Evolutionary conservation across 2,888 invertebrate genomes (phyloP).

Genomic region (Nasonovia ribisnigri): DNA sequence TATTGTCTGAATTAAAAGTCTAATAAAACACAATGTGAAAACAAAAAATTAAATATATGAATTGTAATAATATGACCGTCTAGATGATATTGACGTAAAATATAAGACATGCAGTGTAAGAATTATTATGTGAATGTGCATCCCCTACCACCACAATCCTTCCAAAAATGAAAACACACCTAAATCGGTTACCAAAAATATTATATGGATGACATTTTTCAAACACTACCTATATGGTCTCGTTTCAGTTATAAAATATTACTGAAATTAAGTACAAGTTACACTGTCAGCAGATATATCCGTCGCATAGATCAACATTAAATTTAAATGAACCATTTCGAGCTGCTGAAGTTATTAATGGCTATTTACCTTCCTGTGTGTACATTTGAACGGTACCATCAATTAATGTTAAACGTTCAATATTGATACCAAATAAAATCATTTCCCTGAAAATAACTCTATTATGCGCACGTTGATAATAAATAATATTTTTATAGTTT

Average conservation of each 20-base stretch:
- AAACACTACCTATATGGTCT: neutral
- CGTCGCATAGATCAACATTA: neutral
- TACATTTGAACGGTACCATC: neutral
- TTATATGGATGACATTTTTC: neutral
- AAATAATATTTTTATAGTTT: neutral
- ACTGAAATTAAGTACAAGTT: neutral
- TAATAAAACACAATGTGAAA: no score
- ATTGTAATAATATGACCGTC: no score
- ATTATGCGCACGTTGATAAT: neutral
- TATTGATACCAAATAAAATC: neutral
- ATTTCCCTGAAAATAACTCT: neutral
- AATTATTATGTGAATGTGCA: neutral
- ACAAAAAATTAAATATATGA: no score
- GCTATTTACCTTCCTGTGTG: neutral
- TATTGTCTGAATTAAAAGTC: no score
- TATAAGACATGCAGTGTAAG: no score
- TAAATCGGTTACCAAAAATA: neutral
- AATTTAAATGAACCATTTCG: neutral
- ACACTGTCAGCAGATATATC: neutral
- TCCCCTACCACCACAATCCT: neutral
- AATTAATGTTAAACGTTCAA: conserved; percentile 17
- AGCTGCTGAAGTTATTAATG: neutral
- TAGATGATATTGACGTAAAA: no score
- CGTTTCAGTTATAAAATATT: neutral
- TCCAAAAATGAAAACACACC: neutral